Conservation (phyloP, 1,140 invertebrate species). For the Platorchestia sp. region DNA sequence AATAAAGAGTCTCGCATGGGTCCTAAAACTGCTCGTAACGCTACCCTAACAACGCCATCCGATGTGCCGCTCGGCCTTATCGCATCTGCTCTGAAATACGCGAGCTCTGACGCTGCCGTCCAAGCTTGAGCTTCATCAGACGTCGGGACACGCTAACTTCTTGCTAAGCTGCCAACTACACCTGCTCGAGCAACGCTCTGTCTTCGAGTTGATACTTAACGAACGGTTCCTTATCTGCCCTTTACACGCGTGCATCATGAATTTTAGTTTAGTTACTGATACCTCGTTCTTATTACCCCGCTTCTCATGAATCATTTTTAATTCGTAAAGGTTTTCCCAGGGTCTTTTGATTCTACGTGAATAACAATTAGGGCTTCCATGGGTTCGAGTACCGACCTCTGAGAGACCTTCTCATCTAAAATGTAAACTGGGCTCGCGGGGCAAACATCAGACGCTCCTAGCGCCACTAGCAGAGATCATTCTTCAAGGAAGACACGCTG, state of each 20-base stretch:
- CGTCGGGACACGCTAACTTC: not conserved
- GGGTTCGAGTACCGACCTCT: not conserved
- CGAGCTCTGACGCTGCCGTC: not conserved
- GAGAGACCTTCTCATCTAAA: not conserved
- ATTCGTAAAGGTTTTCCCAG: not conserved
- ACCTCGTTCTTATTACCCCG: not conserved
- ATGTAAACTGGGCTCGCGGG: not conserved
- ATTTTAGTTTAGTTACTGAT: not conserved
- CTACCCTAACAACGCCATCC: not conserved
- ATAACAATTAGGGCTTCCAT: not conserved
- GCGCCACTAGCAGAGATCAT: not conserved
- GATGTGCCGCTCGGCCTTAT: not conserved
- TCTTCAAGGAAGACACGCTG: constrained; percentile 8
- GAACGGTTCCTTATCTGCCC: not conserved
- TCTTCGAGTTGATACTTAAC: not conserved
- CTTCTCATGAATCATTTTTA: not conserved
- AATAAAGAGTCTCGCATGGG: constrained; percentile 31
- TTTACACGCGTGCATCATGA: not conserved
- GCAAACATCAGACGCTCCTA: not conserved
- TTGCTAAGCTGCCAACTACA: not conserved
- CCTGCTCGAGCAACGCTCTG: not conserved
- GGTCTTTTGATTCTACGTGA: not conserved
- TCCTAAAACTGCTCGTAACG: constrained; percentile 43
- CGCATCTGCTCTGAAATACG: constrained; percentile 29
- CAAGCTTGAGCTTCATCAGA: not conserved